Evolutionary conservation across 2,797 vertebrate species (phyloP).

Genomic region (Acrossocheilus wenchowensis): DNA sequence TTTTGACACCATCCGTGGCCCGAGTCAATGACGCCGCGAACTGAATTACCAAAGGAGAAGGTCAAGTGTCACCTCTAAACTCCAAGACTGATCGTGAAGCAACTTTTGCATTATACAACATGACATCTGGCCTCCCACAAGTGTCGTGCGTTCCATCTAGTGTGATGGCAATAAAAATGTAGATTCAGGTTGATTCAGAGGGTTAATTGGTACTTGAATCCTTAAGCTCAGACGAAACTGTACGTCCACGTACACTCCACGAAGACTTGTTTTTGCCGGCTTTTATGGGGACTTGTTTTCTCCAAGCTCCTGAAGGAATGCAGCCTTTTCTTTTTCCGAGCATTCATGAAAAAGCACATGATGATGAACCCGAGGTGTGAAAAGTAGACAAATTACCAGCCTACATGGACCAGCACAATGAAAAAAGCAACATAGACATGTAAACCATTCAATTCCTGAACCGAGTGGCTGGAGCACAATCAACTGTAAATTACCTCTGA

Average conservation of each 20-base stretch:
- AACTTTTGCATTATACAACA: conserved; percentile 1
- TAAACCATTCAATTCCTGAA: conserved; percentile 76
- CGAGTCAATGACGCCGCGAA: conserved; percentile 31
- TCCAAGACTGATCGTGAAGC: not conserved
- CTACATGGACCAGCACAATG: conserved; percentile 42
- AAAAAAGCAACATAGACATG: conserved; percentile 70
- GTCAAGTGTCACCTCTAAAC: conserved; percentile 40
- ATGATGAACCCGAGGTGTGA: conserved; percentile 54
- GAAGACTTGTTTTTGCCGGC: conserved; percentile 6
- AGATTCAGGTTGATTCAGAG: conserved; percentile 27
- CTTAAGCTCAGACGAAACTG: not conserved
- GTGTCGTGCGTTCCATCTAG: not conserved
- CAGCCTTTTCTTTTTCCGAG: conserved; percentile 29
- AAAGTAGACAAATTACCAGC: conserved; percentile 58
- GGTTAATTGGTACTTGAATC: conserved; percentile 44
- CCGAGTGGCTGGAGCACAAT: conserved; percentile 71
- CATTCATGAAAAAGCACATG: conserved; percentile 21
- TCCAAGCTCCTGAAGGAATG: conserved; percentile 39
- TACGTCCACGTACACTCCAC: not conserved
- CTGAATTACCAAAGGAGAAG: conserved; percentile 39
- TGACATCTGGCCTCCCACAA: not conserved
- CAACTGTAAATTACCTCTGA: conserved; percentile 75
- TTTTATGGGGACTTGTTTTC: conserved; percentile 27
- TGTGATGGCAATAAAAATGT: conserved; percentile 29
- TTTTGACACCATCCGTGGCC: conserved; percentile 30